Base-by-base conservation (phyloP, 92 coral and sea anemone genomes). In the Virgularia gustaviana region DNA sequence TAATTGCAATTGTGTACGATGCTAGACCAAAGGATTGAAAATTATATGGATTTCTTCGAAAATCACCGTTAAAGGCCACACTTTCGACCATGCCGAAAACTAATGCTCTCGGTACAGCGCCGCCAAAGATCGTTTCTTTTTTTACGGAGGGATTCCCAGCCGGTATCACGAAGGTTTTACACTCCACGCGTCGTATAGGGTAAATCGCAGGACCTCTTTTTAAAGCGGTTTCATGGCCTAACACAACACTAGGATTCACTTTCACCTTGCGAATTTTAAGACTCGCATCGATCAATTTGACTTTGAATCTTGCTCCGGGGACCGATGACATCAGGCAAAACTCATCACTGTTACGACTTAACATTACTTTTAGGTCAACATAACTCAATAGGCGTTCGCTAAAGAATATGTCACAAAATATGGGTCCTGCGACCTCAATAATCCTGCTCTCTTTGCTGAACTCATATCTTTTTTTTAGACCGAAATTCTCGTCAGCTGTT, bases 331-430 rank as follows among this genome's bases (percentile, higher is more conserved):
- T 55, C 8, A 79, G 33, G 36, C 74, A 71, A 44, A 57, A 79
- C 37, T 78, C 78, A 28, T 63, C 39, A 8, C 59, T 13, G 57
- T 53, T 78, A 29, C 59, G 83, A 31, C 34, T 56, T 22, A 78
- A 38, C 39, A 41, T 54, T 1, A 78, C 64, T 58, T 78, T 78
- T 32, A 78, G 41, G 29, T 78, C 83, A 1, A 78, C 71, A 32
- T 54, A 78, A 75, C 83, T 78, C 78, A 78, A 43, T 20, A 78
- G 30, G 36, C 57, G 52, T 5, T 65, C 41, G 58, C 23, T 63
- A 30, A 45, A 28, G 34, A 78, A 70, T 4, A 68, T 36, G 43
- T 78, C 78, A 33, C 83, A 36, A 33, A 43, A 49, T 19, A 78
- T 60, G 36, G 42, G 77, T 24, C 77, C 77, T 12, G 44, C 61